Conservation (phyloP, 2,797 vertebrate species). For the Picus viridis region DNA sequence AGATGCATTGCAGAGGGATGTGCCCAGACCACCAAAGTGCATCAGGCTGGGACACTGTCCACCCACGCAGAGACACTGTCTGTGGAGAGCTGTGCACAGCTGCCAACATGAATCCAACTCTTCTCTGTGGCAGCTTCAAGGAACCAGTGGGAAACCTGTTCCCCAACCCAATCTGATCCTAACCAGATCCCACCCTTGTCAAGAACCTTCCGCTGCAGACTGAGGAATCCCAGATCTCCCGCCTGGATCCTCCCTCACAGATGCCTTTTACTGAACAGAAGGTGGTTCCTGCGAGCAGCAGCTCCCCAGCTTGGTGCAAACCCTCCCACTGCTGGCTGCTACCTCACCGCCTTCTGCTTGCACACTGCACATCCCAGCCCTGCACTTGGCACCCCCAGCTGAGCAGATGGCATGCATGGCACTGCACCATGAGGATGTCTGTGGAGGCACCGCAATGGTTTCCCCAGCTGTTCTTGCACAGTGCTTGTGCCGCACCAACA, state of each 20-base stretch:
- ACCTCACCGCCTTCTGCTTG: rapidly evolving
- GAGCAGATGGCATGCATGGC: rapidly evolving
- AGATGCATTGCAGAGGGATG: rapidly evolving
- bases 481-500: not conserved
- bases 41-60: rapidly evolving
- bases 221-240: not conserved
- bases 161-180: not conserved
- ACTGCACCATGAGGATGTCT: rapidly evolving
- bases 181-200: conserved; percentile 8
- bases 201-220: not conserved
- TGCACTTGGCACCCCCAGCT: rapidly evolving
- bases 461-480: rapidly evolving
- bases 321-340: rapidly evolving
- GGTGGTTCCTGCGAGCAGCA: rapidly evolving
- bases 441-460: not conserved
- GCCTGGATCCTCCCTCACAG: not conserved
- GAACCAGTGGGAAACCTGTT: not conserved
- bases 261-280: not conserved
- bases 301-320: not conserved
- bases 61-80: rapidly evolving
- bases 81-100: rapidly evolving
- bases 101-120: rapidly evolving
- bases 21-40: rapidly evolving
- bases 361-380: rapidly evolving
- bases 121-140: not conserved